Conservation (phyloP, 2,797 vertebrate species). For the Enteromius fasciolatus region DNA sequence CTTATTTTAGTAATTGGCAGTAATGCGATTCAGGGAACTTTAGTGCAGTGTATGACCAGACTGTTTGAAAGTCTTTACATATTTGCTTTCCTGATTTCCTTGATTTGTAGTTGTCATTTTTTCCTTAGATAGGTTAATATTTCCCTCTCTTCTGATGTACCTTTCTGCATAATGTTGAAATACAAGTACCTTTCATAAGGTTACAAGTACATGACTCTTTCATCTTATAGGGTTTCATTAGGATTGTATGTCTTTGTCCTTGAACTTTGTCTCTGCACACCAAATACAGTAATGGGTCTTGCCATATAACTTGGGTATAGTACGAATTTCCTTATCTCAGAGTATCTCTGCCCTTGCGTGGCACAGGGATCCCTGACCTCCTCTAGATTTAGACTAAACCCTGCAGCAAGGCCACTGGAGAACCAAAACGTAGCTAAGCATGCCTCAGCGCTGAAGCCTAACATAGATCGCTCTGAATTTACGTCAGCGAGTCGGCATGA, state of each 20-base stretch:
- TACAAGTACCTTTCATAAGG: not conserved
- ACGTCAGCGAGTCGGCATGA: constrained; percentile 48
- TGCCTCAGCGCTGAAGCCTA: constrained; percentile 49
- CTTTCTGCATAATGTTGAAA: constrained; percentile 9
- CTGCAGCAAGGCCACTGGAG: constrained; percentile 58
- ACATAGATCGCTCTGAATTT: constrained; percentile 55
- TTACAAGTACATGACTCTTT: not conserved
- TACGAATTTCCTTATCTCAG: constrained; percentile 29
- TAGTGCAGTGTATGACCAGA: not conserved
- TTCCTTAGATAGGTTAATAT: not conserved
- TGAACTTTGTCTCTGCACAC: constrained; percentile 7
- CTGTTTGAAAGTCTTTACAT: not conserved
- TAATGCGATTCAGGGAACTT: not conserved
- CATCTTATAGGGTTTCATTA: constrained; percentile 6
- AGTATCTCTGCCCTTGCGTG: constrained; percentile 32
- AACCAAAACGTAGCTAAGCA: constrained; percentile 51
- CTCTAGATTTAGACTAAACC: constrained; percentile 66
- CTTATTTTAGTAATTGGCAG: not conserved
- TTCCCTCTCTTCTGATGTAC: not conserved
- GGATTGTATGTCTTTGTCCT: constrained; percentile 31
- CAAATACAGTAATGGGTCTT: not conserved
- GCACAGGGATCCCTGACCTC: constrained; percentile 41
- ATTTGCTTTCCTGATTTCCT: not conserved
- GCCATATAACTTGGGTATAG: not conserved
- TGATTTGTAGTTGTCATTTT: not conserved